phyloP scores from a whole-genome alignment of 2,888 invertebrate genomes.

The Spodoptera exigua region DNA sequence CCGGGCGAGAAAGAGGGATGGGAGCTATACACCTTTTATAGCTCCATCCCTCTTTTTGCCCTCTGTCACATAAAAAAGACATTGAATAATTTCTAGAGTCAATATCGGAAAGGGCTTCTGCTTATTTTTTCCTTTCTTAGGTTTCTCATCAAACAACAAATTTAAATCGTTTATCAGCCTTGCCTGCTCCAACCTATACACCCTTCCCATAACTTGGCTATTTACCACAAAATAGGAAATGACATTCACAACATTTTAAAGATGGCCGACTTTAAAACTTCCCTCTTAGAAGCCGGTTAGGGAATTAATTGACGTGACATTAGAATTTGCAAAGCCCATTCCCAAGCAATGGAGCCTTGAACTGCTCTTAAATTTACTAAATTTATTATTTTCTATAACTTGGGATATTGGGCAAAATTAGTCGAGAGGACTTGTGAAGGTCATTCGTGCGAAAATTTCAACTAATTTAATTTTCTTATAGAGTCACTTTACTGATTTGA shows the following conservation, averaged over 20 bases:
- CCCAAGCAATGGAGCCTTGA: constrained; percentile 19
- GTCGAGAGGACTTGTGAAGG: constrained; percentile 18
- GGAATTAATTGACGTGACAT: constrained; percentile 44
- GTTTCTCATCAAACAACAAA: no score
- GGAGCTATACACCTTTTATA: no score
- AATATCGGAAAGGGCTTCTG: no score
- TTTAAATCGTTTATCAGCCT: no score
- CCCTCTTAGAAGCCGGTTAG: constrained; percentile 18
- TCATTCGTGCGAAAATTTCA: constrained; percentile 28
- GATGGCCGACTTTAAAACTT: constrained; percentile 22
- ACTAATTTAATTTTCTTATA: constrained; percentile 23
- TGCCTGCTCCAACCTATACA: no score
- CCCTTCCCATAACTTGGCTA: no score
- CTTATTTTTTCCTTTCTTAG: no score
- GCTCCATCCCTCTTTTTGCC: no score
- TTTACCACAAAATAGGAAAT: no score
- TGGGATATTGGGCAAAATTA: constrained; percentile 33
- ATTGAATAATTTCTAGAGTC: no score
- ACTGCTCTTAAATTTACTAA: constrained; percentile 26
- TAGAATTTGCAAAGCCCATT: constrained; percentile 38
- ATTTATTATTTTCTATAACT: constrained; percentile 51
- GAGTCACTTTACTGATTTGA: constrained; percentile 14
- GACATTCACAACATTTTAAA: constrained; percentile 1
- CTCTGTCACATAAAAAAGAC: no score
- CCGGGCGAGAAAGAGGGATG: no score